phyloP scores from a whole-genome alignment of 2,888 invertebrate genomes.

The Tholera decimalis region DNA sequence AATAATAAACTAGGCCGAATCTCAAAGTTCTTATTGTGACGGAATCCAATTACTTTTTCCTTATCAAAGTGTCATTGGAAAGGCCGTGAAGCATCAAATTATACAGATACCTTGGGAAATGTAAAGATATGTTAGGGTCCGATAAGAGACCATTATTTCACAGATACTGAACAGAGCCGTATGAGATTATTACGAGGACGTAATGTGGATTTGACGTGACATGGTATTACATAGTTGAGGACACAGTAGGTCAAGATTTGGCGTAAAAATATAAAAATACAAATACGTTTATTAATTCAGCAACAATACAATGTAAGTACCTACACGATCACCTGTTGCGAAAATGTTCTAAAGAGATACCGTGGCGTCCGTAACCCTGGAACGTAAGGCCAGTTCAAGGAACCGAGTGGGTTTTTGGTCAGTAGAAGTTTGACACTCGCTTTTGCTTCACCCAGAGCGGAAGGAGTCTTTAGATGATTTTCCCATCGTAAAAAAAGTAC shows the following conservation, averaged over 20 bases:
- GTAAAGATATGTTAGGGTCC: constrained; percentile 39
- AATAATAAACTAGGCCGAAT: constrained; percentile 32
- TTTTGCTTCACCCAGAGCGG: too few species aligned
- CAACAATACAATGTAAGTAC: too few species aligned
- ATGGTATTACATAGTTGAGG: background rate
- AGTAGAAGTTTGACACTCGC: too few species aligned
- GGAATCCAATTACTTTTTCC: constrained; percentile 55
- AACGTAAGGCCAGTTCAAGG: too few species aligned
- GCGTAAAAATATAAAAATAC: too few species aligned
- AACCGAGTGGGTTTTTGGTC: too few species aligned
- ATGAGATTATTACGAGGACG: constrained; percentile 51
- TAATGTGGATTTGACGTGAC: constrained; percentile 43
- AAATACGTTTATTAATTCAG: too few species aligned
- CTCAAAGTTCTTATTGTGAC: constrained; percentile 31
- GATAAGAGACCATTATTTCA: constrained; percentile 61
- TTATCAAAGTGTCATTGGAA: constrained; percentile 54
- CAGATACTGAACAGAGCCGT: constrained; percentile 56
- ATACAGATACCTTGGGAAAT: constrained; percentile 53
- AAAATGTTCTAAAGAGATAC: too few species aligned
- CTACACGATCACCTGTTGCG: too few species aligned
- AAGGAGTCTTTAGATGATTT: too few species aligned
- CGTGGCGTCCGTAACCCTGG: too few species aligned
- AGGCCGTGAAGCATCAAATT: constrained; percentile 54
- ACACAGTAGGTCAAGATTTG: constrained; percentile 39
- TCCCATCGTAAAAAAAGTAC: too few species aligned